phyloP scores from a whole-genome alignment of 1,140 invertebrate species.

The Atopsyche davidsoni region DNA sequence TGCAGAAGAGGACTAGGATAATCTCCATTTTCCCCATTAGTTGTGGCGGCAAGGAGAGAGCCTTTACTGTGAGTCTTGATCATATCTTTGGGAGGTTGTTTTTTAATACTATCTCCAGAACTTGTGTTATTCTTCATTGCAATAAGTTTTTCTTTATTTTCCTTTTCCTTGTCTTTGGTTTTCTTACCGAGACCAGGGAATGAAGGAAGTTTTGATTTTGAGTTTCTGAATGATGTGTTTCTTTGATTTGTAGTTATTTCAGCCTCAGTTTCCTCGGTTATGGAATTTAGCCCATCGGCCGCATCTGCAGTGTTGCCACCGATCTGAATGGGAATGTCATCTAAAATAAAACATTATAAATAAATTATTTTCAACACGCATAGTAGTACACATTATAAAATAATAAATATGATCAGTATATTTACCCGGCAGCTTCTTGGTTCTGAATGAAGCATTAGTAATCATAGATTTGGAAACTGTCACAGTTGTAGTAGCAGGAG shows the following conservation, averaged over 20 bases:
- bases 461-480: constrained; percentile 90
- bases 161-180: constrained; percentile 39
- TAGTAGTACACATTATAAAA: background rate
- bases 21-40: constrained; percentile 40
- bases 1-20: constrained; percentile 32
- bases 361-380: background rate
- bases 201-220: constrained; percentile 44
- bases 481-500: constrained; percentile 72
- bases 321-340: constrained; percentile 48
- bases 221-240: constrained; percentile 36
- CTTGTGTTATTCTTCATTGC: constrained; percentile 30
- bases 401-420: background rate
- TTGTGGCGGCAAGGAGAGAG: constrained; percentile 35
- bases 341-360: constrained; percentile 36
- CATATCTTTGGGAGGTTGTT: constrained; percentile 40
- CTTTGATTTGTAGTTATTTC: constrained; percentile 40
- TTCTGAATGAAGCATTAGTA: constrained; percentile 93
- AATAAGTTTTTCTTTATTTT: constrained; percentile 17
- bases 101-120: constrained; percentile 32
- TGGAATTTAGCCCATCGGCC: constrained; percentile 42
- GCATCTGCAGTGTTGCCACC: constrained; percentile 40
- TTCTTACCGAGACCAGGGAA: constrained; percentile 47
- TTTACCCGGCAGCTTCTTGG: constrained; percentile 86
- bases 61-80: constrained; percentile 41
- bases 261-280: constrained; percentile 43